Percentiles rank a stretch among this genome's conserved stretches.
phyloP scores from a whole-genome alignment of 2,797 vertebrate genomes.

The Enteromius argenteus region DNA sequence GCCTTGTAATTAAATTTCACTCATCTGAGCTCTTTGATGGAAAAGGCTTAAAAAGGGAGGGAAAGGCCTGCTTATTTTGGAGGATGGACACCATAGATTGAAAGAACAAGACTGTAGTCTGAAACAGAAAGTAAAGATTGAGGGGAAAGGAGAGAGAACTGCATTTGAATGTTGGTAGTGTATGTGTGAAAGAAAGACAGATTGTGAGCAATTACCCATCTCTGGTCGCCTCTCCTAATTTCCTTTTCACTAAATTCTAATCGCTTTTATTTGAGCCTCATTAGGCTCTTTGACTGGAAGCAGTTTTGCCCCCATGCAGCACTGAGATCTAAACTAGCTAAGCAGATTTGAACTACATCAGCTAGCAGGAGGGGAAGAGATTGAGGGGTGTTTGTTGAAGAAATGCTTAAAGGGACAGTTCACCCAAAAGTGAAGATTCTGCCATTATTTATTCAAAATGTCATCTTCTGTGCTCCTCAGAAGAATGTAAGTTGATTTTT shows the following conservation, averaged over 20 bases:
- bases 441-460: background rate
- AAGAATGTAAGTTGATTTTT: background rate
- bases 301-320: slow-evolving; percentile 33
- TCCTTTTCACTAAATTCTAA: slow-evolving; percentile 31
- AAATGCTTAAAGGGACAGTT: background rate
- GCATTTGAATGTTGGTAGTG: background rate
- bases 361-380: slow-evolving; percentile 35
- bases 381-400: slow-evolving; percentile 20
- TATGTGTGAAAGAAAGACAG: slow-evolving; percentile 6
- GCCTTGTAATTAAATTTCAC: slow-evolving; percentile 60
- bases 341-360: slow-evolving; percentile 34
- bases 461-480: background rate
- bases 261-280: slow-evolving; percentile 43
- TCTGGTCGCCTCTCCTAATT: slow-evolving; percentile 49
- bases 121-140: background rate
- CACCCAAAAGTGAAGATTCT: background rate
- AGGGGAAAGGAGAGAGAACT: background rate
- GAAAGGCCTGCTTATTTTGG: slow-evolving; percentile 55
- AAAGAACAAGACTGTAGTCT: slow-evolving; percentile 10
- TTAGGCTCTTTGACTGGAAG: slow-evolving; percentile 47
- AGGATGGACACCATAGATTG: slow-evolving; percentile 10
- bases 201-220: slow-evolving; percentile 23
- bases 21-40: slow-evolving; percentile 53
- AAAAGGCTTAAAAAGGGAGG: slow-evolving; percentile 11
- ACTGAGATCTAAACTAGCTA: slow-evolving; percentile 22